phyloP scores from a whole-genome alignment of 2,113 vertebrate genomes.

The Falcunculus frontatus region DNA sequence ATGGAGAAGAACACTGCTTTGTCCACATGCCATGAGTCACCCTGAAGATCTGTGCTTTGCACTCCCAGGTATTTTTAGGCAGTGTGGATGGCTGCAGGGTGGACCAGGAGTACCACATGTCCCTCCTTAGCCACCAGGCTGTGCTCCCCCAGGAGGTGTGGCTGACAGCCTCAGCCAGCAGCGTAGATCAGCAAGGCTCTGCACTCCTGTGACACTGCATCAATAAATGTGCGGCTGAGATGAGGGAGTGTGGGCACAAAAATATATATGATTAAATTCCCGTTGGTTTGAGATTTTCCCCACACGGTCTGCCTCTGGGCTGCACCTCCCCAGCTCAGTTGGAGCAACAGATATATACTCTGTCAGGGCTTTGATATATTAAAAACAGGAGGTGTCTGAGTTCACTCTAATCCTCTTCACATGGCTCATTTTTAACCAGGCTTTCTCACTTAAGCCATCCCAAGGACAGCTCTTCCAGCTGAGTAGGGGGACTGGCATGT shows the following conservation, averaged over 20 bases:
- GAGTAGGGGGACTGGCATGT: background rate
- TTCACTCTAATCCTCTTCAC: background rate
- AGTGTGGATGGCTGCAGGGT: background rate
- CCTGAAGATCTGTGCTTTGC: background rate
- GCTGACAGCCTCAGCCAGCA: background rate
- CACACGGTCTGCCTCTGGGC: background rate
- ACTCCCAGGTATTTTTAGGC: background rate
- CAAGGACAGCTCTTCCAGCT: constrained; percentile 17
- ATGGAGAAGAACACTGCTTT: background rate
- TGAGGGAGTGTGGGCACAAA: background rate
- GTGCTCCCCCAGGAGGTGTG: background rate
- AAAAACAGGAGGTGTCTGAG: background rate
- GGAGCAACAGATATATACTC: background rate
- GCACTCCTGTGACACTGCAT: background rate
- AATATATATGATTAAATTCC: constrained; percentile 18
- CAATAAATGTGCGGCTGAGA: background rate
- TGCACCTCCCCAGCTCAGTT: background rate
- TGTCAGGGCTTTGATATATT: background rate
- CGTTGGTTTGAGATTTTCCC: background rate
- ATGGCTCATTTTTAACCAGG: constrained; percentile 5
- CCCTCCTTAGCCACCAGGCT: background rate
- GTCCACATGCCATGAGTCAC: background rate
- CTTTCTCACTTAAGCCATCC: background rate
- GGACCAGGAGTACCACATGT: background rate
- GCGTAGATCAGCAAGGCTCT: background rate